Evolutionary conservation across 2,888 invertebrate genomes (phyloP), one percentile per base, ranked within the genome.

Genomic region (Crematogaster levior): DNA sequence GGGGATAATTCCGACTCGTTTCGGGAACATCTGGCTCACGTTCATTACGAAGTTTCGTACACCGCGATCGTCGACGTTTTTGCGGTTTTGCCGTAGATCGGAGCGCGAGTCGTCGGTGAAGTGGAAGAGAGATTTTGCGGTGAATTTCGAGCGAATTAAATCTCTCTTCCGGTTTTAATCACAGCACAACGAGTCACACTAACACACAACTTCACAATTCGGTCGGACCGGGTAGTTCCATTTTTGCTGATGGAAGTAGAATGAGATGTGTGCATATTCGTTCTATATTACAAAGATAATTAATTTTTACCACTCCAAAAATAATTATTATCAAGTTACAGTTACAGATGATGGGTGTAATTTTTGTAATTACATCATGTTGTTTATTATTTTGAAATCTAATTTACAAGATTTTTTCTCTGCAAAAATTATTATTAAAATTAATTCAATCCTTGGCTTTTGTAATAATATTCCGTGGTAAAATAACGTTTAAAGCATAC

Each of bases 81-180:
- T 79, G 77, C 53, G 77, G 77, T 79, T 79, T 46, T 40, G 43
- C 68, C 18, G 56, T 43, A 79, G 77, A 79, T 79, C 70, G 77
- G 51, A 58, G 70, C 77, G 56, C 83, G 81, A 65, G 58, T 81
- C 73, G 68, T 70, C 61, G 70, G 65, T 56, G 75, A 46, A 24
- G 48, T 27, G 63, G 46, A 65, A 56, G 66, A 51, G 60, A 82
- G 82, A 85, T 86, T 80, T 85, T 80, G 72, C 81, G 72, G 60
- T 30, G 68, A 82, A 79, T 84, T 88, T 84, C 84, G 80, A 86
- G 86, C 88, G 82, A 84, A 88, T 88, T 88, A 88, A 88, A 88
- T 88, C 84, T 88, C 86, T 84, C 84, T 85, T 84, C 79, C 80
- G 86, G 75, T 85, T 88, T 75, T 88, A 86, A 88, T 88, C 84